Percentiles rank a stretch among this genome's conserved stretches.
These are phyloP conservation scores for Typhlomys cinereus DNA, from an alignment of 2,113 vertebrate genomes.

Conservation along the genomic window DNA sequence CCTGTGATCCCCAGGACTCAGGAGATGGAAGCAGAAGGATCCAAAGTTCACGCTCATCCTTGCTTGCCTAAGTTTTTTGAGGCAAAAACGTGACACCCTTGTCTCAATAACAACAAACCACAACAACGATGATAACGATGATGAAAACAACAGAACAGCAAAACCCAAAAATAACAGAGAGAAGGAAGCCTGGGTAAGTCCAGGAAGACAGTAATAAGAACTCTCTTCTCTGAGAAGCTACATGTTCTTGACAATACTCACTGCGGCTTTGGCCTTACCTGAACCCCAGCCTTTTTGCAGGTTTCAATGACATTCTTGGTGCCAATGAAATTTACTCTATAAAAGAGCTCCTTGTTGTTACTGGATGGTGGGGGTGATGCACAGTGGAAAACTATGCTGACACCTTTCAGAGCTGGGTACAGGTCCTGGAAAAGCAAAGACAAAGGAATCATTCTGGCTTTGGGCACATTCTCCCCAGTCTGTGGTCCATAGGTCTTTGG, in stretches of 20 bases:
- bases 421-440: constrained; percentile 87
- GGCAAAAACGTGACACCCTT: too few species aligned
- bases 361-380: constrained; percentile 93
- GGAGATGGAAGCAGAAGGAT: too few species aligned
- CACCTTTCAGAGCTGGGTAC: constrained; percentile 89
- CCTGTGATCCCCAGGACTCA: too few species aligned
- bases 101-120: too few species aligned
- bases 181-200: background rate
- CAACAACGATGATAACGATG: too few species aligned
- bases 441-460: background rate
- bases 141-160: too few species aligned
- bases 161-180: too few species aligned
- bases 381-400: constrained; percentile 94
- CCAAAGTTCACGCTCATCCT: too few species aligned
- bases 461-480: background rate
- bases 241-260: background rate
- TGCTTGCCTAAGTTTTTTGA: too few species aligned
- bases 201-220: constrained; percentile 11
- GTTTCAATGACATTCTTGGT: constrained; percentile 92
- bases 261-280: constrained; percentile 85
- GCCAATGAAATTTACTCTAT: constrained; percentile 93
- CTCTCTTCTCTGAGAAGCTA: background rate
- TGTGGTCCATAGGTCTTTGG: background rate
- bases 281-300: constrained; percentile 92
- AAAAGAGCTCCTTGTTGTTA: constrained; percentile 92